A percentile compares a stretch with the other conserved stretches of the same genome.
Evolutionary conservation across 2,113 vertebrate genomes (phyloP).

Genomic region (Urocitellus parryii): DNA sequence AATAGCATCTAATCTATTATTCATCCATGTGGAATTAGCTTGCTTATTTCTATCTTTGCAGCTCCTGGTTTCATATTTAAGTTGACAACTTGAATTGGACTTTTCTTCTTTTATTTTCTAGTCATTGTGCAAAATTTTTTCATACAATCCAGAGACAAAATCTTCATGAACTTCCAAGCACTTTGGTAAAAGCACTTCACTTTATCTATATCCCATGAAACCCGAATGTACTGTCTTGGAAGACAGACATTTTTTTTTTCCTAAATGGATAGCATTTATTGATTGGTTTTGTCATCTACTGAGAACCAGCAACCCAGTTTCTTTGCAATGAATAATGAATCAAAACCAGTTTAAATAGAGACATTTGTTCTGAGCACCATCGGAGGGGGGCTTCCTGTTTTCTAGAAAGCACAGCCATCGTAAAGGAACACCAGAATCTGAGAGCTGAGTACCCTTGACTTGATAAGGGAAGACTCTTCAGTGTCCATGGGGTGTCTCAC

Average conservation of each 20-base stretch:
- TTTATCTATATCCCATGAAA: not conserved
- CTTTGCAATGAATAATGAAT: not conserved
- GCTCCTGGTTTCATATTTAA: conserved; percentile 45
- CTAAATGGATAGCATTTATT: not conserved
- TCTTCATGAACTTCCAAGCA: not conserved
- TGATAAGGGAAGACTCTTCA: too few relatives aligned
- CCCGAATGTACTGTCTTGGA: not conserved
- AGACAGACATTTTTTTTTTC: not conserved
- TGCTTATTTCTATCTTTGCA: not conserved
- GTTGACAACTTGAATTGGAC: not conserved
- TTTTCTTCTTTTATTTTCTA: conserved; percentile 53
- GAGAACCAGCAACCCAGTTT: not conserved
- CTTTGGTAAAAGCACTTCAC: not conserved
- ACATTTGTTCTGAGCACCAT: not conserved
- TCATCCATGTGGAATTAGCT: not conserved
- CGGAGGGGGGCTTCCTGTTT: not conserved
- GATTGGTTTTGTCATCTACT: not conserved
- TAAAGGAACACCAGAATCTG: not conserved
- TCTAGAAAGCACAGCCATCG: not conserved
- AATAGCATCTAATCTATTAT: not conserved
- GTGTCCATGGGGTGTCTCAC: not conserved
- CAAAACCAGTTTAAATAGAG: not conserved
- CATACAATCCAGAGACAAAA: not conserved
- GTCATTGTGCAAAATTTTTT: not conserved
- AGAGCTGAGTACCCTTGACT: not conserved